A percentile compares a stretch with the other conserved stretches of the same genome.
Evolutionary conservation across 2,113 vertebrate genomes (phyloP).

Genomic region (Dermatemys mawii): DNA sequence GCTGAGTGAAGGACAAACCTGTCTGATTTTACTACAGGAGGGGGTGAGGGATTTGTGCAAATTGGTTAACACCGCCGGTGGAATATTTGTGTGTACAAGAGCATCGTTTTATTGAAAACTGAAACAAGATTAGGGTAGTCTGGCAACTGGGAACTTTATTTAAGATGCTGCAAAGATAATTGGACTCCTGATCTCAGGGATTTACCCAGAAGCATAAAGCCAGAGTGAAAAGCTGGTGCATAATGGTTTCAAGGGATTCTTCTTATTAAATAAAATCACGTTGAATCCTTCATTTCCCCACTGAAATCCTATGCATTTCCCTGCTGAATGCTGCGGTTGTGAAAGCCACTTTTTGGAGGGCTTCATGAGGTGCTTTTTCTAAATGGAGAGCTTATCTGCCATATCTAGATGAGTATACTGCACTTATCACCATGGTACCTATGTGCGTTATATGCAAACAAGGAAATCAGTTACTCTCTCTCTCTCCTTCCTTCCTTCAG

Average conservation of each 20-base stretch:
- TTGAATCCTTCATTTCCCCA: not conserved
- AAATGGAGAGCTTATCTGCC: not conserved
- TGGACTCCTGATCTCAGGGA: not conserved
- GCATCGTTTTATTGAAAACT: not conserved
- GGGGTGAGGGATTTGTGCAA: not conserved
- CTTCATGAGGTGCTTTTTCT: not conserved
- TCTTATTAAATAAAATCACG: slow-evolving; percentile 1
- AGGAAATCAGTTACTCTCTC: not conserved
- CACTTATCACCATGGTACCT: not conserved
- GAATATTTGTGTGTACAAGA: not conserved
- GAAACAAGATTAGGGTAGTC: not conserved
- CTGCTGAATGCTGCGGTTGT: slow-evolving; percentile 2
- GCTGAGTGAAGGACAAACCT: not conserved
- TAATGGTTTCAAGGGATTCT: not conserved
- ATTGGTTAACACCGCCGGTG: not conserved
- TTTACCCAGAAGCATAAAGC: not conserved
- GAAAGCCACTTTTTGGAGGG: not conserved
- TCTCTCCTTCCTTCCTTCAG: not conserved
- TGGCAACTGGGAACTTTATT: not conserved
- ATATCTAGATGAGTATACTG: not conserved
- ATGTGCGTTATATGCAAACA: not conserved
- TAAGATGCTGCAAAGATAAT: not conserved
- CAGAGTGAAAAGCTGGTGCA: not conserved
- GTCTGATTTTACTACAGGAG: not conserved
- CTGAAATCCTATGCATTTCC: not conserved